These are phyloP conservation scores for Pseudopleuronectes americanus DNA, from an alignment of 2,797 vertebrate species.

Conservation along the genomic window DNA sequence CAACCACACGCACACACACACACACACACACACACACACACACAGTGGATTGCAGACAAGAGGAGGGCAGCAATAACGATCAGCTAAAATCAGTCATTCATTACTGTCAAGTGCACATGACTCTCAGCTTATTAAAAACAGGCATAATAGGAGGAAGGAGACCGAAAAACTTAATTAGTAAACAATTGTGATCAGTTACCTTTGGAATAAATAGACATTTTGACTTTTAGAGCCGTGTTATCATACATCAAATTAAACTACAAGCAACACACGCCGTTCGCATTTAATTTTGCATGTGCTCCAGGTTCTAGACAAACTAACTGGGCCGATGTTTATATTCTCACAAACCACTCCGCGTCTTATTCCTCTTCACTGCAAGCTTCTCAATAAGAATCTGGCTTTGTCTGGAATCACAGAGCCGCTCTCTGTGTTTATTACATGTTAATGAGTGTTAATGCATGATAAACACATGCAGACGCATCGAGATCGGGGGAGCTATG, in stretches of 20 bases:
- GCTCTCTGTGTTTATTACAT: constrained; percentile 34
- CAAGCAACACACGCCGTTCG: constrained; percentile 36
- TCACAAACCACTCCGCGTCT: constrained; percentile 6
- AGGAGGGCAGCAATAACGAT: constrained; percentile 84
- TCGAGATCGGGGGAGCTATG: constrained; percentile 51
- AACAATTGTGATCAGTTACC: constrained; percentile 86
- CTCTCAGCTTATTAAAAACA: constrained; percentile 88
- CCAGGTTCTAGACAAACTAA: constrained; percentile 11
- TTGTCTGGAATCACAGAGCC: constrained; percentile 23
- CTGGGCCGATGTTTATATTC: constrained; percentile 5
- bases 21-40: constrained; percentile 28
- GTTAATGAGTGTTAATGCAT: constrained; percentile 82
- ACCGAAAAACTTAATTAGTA: constrained; percentile 87
- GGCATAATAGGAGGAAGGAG: constrained; percentile 81
- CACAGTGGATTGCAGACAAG: constrained; percentile 29
- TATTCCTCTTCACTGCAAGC: constrained; percentile 25
- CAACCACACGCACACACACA: background rate
- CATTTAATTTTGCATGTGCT: constrained; percentile 56
- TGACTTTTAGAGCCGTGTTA: constrained; percentile 59
- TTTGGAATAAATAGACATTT: constrained; percentile 76
- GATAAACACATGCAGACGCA: constrained; percentile 80
- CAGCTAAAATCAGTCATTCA: constrained; percentile 87
- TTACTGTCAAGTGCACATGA: constrained; percentile 88
- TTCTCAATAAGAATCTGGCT: constrained; percentile 3
- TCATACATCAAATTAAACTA: constrained; percentile 56